phyloP scores from a whole-genome alignment of 2,113 vertebrate genomes.

The Cyanistes caeruleus region DNA sequence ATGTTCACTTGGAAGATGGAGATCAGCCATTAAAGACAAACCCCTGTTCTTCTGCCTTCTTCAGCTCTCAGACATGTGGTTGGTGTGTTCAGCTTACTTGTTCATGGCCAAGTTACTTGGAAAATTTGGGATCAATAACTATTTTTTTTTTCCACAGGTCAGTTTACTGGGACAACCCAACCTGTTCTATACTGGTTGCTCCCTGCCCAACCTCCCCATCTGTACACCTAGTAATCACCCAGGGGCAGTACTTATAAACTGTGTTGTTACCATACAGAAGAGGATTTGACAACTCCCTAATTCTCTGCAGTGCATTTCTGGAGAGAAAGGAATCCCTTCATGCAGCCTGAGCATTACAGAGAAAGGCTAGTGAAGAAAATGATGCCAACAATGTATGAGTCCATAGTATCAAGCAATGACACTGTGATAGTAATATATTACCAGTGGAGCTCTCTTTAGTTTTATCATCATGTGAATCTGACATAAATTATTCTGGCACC shows the following conservation, averaged over 20 bases:
- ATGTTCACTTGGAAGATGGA: not conserved
- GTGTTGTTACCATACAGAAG: not conserved
- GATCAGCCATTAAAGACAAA: not conserved
- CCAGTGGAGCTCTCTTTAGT: not conserved
- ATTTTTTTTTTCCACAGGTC: not conserved
- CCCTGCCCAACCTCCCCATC: not conserved
- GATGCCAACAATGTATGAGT: not conserved
- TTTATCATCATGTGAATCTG: slow-evolving; percentile 9
- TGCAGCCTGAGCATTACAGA: not conserved
- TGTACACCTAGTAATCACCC: not conserved
- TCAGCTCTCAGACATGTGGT: not conserved
- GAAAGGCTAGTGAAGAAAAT: not conserved
- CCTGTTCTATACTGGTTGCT: not conserved
- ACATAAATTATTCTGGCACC: slow-evolving; percentile 41
- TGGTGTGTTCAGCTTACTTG: not conserved
- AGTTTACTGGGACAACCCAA: not conserved
- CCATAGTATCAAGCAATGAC: not conserved
- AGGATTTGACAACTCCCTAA: not conserved
- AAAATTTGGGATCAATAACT: not conserved
- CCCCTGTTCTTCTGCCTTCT: not conserved
- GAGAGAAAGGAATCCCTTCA: not conserved
- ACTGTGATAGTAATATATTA: not conserved
- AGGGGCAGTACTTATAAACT: not conserved
- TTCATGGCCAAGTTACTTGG: not conserved
- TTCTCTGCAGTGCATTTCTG: not conserved